Conservation (phyloP, 2,888 invertebrate species). For the Heliconius charithonia region DNA sequence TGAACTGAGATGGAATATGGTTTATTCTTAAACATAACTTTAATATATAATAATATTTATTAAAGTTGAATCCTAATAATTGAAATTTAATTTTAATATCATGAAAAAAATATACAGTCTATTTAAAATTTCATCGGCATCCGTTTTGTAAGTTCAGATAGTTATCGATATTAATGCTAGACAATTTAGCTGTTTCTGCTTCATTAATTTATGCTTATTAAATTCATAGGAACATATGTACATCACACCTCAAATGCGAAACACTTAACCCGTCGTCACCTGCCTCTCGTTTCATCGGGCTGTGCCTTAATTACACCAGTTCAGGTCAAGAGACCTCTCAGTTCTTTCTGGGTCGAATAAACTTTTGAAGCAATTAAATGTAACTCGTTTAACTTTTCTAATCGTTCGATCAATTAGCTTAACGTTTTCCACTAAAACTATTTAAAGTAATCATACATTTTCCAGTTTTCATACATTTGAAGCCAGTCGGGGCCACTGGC, state of each 20-base stretch:
- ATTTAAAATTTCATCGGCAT: too few species aligned
- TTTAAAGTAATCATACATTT: background rate
- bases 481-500: too few species aligned
- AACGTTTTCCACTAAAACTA: background rate
- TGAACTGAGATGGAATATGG: background rate
- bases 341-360: conserved; percentile 46
- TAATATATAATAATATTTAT: too few species aligned
- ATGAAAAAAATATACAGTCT: too few species aligned
- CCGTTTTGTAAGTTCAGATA: too few species aligned
- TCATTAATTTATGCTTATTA: background rate
- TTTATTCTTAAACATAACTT: background rate
- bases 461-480: too few species aligned
- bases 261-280: conserved; percentile 26
- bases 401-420: background rate
- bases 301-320: conserved; percentile 43
- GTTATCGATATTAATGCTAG: too few species aligned
- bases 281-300: conserved; percentile 43
- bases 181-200: background rate
- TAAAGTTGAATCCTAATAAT: too few species aligned
- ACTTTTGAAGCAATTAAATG: conserved; percentile 38
- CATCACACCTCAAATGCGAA: conserved; percentile 8
- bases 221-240: background rate
- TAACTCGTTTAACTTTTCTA: conserved; percentile 5
- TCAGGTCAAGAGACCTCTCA: conserved; percentile 47
- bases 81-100: background rate